Percentiles rank a stretch among this genome's conserved stretches.
These are phyloP conservation scores for Dascyllus trimaculatus DNA, from an alignment of 2,113 vertebrate genomes.

Conservation along the genomic window DNA sequence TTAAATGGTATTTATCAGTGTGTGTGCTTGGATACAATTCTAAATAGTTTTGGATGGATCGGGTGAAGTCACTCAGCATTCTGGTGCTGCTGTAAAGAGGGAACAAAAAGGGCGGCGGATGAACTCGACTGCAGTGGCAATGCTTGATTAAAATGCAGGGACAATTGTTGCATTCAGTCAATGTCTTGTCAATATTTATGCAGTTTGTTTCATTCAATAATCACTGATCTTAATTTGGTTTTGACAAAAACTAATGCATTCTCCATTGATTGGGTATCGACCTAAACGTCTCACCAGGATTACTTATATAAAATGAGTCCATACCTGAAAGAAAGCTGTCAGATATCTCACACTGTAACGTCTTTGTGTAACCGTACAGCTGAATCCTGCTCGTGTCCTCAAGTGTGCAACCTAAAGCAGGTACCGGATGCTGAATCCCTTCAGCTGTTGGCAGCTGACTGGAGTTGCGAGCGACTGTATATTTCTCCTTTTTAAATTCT, in stretches of 20 bases:
- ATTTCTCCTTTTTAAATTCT: not conserved
- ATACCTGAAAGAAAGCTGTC: not conserved
- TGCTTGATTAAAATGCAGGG: slow-evolving; percentile 2
- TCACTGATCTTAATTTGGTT: slow-evolving; percentile 17
- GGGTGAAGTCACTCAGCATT: slow-evolving; percentile 10
- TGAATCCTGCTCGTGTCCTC: not conserved
- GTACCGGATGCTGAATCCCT: not conserved
- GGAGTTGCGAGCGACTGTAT: not conserved
- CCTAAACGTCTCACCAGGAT: not conserved
- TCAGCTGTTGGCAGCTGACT: not conserved
- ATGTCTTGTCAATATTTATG: not conserved
- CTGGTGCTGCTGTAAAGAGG: not conserved
- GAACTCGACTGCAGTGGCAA: not conserved
- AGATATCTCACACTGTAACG: too few species aligned
- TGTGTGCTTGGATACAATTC: slow-evolving; percentile 16
- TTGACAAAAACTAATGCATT: slow-evolving; percentile 17
- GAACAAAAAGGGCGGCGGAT: not conserved
- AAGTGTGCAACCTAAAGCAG: too few species aligned
- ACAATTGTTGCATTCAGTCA: not conserved
- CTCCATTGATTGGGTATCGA: slow-evolving; percentile 33
- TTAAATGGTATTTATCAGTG: slow-evolving; percentile 34
- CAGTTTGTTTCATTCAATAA: slow-evolving; percentile 9
- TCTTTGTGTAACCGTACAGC: not conserved
- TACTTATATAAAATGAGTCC: not conserved
- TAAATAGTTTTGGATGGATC: slow-evolving; percentile 33